A percentile compares a stretch with the other conserved stretches of the same genome.
Conservation (phyloP, 2,888 invertebrate genomes). For the Hirtodrosophila duncani region DNA sequence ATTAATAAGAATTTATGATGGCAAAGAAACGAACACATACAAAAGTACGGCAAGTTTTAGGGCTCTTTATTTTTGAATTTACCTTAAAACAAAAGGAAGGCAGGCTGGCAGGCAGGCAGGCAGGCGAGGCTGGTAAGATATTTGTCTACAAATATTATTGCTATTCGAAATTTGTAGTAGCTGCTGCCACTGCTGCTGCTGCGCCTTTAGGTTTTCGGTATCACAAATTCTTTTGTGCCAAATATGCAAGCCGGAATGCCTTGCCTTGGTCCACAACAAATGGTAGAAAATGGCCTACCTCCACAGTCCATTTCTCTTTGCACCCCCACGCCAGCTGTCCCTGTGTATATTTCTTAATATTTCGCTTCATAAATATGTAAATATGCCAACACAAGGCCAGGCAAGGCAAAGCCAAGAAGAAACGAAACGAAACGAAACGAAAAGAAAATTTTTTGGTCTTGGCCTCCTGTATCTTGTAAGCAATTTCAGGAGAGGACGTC, state of each 20-base stretch:
- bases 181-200: constrained; percentile 10
- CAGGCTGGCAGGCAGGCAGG: not conserved
- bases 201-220: constrained; percentile 6
- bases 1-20: constrained; percentile 70
- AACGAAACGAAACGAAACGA: constrained; percentile 33
- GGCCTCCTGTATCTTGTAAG: constrained; percentile 24
- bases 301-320: constrained; percentile 13
- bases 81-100: constrained; percentile 24
- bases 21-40: constrained; percentile 16
- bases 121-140: constrained; percentile 18
- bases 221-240: constrained; percentile 41
- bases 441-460: constrained; percentile 24
- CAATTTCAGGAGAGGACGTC: constrained; percentile 22
- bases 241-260: constrained; percentile 36
- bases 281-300: constrained; percentile 9
- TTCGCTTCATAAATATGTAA: constrained; percentile 63
- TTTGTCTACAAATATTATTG: constrained; percentile 67
- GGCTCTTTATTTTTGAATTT: constrained; percentile 23
- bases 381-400: constrained; percentile 31
- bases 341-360: constrained; percentile 49
- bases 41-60: constrained; percentile 6
- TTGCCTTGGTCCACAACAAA: not conserved
- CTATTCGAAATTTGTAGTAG: constrained; percentile 62
- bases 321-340: not conserved
- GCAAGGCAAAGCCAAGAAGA: not conserved